A percentile compares a stretch with the other conserved stretches of the same genome.
Evolutionary conservation across 2,113 vertebrate species (phyloP).

Genomic region (Tamias sibiricus): DNA sequence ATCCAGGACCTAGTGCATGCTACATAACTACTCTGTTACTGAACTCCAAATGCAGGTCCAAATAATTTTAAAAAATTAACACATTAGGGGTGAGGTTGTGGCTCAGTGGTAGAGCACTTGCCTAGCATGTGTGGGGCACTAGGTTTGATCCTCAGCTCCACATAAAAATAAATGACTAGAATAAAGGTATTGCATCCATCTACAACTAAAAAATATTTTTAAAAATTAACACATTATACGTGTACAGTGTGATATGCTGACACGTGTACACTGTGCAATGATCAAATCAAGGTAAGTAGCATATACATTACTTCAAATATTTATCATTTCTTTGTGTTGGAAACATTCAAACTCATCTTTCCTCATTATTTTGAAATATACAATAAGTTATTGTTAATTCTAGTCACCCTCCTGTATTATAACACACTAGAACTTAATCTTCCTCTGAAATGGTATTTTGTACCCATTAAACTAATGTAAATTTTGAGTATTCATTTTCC

Average conservation of each 20-base stretch:
- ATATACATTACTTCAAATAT: too few relatives aligned
- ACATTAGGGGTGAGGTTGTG: too few relatives aligned
- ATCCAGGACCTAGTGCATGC: neutral
- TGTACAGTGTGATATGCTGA: neutral
- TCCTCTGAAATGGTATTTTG: neutral
- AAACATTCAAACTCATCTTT: too few relatives aligned
- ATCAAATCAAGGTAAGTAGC: too few relatives aligned
- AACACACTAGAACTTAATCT: neutral
- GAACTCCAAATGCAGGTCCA: neutral
- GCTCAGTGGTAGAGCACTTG: too few relatives aligned
- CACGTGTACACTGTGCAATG: neutral
- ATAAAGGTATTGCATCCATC: too few relatives aligned
- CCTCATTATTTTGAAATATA: too few relatives aligned
- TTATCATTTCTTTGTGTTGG: too few relatives aligned
- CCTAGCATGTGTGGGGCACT: too few relatives aligned
- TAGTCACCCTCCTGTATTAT: neutral
- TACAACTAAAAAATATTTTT: neutral
- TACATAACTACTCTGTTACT: neutral
- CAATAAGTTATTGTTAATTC: neutral
- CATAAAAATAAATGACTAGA: too few relatives aligned
- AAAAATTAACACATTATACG: neutral
- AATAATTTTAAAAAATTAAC: neutral
- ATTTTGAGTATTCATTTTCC: neutral
- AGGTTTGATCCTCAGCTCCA: too few relatives aligned
- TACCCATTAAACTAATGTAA: neutral